phyloP scores from a whole-genome alignment of 2,888 invertebrate species.

The Rhogogaster chlorosoma region DNA sequence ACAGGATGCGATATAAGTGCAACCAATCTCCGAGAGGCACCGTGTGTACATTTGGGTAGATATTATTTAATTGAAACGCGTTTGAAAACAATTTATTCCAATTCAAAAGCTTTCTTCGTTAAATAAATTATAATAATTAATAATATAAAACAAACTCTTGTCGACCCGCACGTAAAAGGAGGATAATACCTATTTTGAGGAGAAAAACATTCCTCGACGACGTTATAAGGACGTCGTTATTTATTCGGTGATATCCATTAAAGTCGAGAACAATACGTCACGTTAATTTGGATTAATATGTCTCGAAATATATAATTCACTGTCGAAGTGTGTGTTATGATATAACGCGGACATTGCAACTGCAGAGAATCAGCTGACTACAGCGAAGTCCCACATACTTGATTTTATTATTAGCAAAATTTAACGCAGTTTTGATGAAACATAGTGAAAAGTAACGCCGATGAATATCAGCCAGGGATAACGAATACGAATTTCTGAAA shows the following conservation, averaged over 20 bases:
- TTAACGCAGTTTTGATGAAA: neutral
- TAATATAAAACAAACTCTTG: neutral
- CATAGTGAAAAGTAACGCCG: neutral
- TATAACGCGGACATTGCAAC: neutral
- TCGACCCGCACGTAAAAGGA: neutral
- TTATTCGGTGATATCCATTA: neutral
- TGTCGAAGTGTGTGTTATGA: neutral
- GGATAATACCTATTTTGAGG: neutral
- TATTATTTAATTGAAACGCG: neutral
- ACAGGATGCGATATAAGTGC: conserved; percentile 7
- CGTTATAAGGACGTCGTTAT: neutral
- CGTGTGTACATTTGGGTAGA: neutral
- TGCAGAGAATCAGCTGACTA: neutral
- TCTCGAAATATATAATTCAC: neutral
- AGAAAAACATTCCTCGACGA: neutral
- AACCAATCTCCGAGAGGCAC: neutral
- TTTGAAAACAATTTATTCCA: neutral
- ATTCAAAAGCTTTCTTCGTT: neutral
- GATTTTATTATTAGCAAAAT: neutral
- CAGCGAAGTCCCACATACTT: neutral
- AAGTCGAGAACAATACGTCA: neutral
- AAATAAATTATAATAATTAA: neutral
- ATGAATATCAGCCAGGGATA: neutral
- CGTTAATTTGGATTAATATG: neutral
- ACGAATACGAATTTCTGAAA: no score